A percentile compares a stretch with the other conserved stretches of the same genome.
Evolutionary conservation across 2,888 invertebrate genomes (phyloP).

Genomic region (Chrysomela aeneicollis): DNA sequence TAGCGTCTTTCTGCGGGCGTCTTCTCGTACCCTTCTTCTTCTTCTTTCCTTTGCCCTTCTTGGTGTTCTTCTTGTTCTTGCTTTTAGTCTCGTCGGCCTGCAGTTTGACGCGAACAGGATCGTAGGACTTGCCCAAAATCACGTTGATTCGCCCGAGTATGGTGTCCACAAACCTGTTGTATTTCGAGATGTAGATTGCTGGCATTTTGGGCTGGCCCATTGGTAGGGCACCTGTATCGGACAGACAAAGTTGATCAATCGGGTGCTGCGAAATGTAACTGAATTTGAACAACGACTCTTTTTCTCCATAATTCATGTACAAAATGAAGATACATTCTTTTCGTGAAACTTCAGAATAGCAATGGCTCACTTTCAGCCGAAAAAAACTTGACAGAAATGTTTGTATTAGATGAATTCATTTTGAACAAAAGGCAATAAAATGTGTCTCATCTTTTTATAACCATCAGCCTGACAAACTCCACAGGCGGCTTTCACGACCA

Average conservation of each 20-base stretch:
- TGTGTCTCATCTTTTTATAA: too few species aligned
- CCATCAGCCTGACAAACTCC: too few species aligned
- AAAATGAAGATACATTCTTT: too few species aligned
- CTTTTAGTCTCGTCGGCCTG: slow-evolving; percentile 64
- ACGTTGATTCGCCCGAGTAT: slow-evolving; percentile 83
- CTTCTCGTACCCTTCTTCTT: slow-evolving; percentile 27
- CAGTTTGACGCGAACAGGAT: slow-evolving; percentile 83
- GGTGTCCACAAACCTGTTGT: slow-evolving; percentile 86
- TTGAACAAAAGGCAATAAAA: too few species aligned
- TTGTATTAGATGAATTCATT: too few species aligned
- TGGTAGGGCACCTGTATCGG: slow-evolving; percentile 52
- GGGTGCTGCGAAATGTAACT: too few species aligned
- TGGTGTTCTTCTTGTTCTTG: slow-evolving; percentile 56
- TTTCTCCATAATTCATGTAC: too few species aligned
- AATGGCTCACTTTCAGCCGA: too few species aligned
- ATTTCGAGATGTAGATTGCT: slow-evolving; percentile 79
- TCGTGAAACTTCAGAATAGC: too few species aligned
- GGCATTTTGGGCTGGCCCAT: slow-evolving; percentile 64
- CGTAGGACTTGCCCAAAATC: slow-evolving; percentile 80
- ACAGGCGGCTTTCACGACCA: too few species aligned
- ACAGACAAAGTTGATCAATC: slow-evolving; percentile 8
- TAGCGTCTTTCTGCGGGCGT: slow-evolving; percentile 15
- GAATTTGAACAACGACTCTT: too few species aligned
- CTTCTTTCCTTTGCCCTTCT: slow-evolving; percentile 45
- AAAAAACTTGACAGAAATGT: too few species aligned